Evolutionary conservation across 2,797 vertebrate species (phyloP).

Genomic region (Gadopsis marmoratus): DNA sequence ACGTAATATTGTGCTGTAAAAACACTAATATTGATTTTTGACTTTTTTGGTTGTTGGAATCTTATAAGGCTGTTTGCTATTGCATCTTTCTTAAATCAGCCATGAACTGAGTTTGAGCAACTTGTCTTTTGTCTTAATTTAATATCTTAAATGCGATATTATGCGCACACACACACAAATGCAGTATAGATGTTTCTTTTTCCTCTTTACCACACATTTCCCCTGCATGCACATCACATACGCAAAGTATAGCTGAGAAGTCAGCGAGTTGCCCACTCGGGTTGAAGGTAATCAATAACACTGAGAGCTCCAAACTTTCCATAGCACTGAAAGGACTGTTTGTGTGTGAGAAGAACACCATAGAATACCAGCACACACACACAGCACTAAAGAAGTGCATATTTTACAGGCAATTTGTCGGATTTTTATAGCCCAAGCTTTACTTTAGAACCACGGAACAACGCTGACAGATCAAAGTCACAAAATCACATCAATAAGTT

Average conservation of each 20-base stretch:
- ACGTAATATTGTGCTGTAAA: constrained; percentile 25
- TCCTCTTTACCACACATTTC: constrained; percentile 6
- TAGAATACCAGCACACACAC: constrained; percentile 8
- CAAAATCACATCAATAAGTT: constrained; percentile 9
- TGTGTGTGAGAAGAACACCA: constrained; percentile 47
- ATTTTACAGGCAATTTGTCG: constrained; percentile 26
- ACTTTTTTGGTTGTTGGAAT: not conserved
- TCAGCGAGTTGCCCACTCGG: constrained; percentile 50
- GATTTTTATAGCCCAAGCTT: constrained; percentile 18
- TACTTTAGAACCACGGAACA: constrained; percentile 12
- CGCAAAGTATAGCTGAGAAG: constrained; percentile 42
- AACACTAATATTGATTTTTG: constrained; percentile 27
- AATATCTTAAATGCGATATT: not conserved
- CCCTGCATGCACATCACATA: not conserved
- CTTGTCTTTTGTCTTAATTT: constrained; percentile 11
- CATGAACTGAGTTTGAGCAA: not conserved
- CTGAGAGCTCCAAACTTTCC: constrained; percentile 65
- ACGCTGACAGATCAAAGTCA: constrained; percentile 37
- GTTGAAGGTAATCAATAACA: constrained; percentile 70
- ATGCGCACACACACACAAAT: not conserved
- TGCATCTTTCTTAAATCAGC: constrained; percentile 12
- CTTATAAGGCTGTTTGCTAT: constrained; percentile 6
- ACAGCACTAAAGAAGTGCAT: constrained; percentile 19
- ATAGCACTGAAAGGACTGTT: constrained; percentile 48
- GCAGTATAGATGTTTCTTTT: not conserved